Conservation (phyloP, 1,140 invertebrate genomes). For the honey bee (Apis mellifera) region Amel_HAv3.1 CM009931.2:23218001-23218500, state of each 20-base stretch:
- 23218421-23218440: too few relatives aligned
- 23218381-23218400: too few relatives aligned
- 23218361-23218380: too few relatives aligned
- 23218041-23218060: background rate
- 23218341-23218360: too few relatives aligned
- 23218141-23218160: conserved; percentile 20
- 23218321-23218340: background rate
- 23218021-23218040: conserved; percentile 19
- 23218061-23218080: background rate
- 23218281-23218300: background rate
- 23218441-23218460: rapidly evolving
- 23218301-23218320: conserved; percentile 3
- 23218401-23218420: too few relatives aligned
- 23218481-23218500: conserved; percentile 15
- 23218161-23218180: conserved; percentile 14
- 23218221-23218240: background rate
- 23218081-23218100: conserved; percentile 42
- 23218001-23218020: conserved; percentile 31
- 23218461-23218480: background rate
- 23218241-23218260: background rate
- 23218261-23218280: conserved; percentile 8
- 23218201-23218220: background rate
- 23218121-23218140: background rate
- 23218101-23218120: conserved; percentile 53
- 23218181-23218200: conserved; percentile 31